Evolutionary conservation across 2,113 vertebrate species (phyloP).

Genomic region (Lipotes vexillifer): DNA sequence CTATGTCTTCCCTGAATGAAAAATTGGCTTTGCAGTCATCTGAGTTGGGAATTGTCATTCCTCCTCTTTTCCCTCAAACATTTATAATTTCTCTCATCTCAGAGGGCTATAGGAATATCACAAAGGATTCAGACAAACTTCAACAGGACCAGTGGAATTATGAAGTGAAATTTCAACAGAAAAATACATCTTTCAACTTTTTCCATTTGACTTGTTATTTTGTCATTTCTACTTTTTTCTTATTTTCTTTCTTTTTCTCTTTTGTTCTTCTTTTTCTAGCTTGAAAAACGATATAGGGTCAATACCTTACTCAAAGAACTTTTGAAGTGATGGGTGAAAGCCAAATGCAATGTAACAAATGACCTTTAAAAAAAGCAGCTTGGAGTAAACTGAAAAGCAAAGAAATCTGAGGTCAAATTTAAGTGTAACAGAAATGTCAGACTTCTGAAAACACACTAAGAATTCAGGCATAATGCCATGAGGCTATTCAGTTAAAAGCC

Average conservation of each 20-base stretch:
- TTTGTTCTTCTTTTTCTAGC: neutral
- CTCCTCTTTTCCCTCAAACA: neutral
- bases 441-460: constrained; percentile 37
- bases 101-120: neutral
- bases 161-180: constrained; percentile 17
- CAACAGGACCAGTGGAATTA: neutral
- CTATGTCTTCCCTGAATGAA: neutral
- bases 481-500: constrained; percentile 52
- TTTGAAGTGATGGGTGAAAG: constrained; percentile 17
- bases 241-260: neutral
- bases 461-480: constrained; percentile 14
- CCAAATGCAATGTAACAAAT: constrained; percentile 5
- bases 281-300: neutral
- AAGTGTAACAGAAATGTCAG: constrained; percentile 55
- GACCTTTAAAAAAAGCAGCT: constrained; percentile 33
- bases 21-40: neutral
- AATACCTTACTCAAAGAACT: constrained; percentile 32
- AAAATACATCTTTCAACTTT: neutral
- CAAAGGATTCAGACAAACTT: neutral
- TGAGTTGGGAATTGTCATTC: neutral
- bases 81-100: neutral
- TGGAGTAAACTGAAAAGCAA: constrained; percentile 51
- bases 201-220: neutral
- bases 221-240: neutral
- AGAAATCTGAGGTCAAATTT: constrained; percentile 47